phyloP scores from a whole-genome alignment of 1,140 invertebrate species.

The Dufourea novaeangliae region DNA sequence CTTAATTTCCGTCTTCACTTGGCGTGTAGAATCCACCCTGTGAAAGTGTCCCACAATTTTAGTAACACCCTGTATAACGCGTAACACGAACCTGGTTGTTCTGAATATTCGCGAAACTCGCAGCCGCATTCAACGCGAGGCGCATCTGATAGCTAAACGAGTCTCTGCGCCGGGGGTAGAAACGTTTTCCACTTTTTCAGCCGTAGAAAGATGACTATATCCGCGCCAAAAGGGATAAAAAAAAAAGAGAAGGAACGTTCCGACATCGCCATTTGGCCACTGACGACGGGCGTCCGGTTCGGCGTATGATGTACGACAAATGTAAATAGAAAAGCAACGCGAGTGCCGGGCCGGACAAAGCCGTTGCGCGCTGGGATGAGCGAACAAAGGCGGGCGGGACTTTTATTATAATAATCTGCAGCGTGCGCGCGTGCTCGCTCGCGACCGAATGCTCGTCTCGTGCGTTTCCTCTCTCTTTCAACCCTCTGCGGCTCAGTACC shows the following conservation, averaged over 20 bases:
- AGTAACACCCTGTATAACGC: too few species aligned
- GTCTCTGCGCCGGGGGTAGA: not conserved
- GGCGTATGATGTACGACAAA: conserved; percentile 49
- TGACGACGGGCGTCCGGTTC: conserved; percentile 50
- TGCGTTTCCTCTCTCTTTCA: conserved; percentile 29
- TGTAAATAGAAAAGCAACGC: conserved; percentile 61
- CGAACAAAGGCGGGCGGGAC: conserved; percentile 56
- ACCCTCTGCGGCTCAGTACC: conserved; percentile 45
- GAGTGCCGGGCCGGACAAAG: conserved; percentile 56
- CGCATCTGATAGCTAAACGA: not conserved
- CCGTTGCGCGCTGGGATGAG: conserved; percentile 24
- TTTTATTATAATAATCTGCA: conserved; percentile 72
- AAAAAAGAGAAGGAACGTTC: conserved; percentile 7
- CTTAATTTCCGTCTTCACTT: too few species aligned
- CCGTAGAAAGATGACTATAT: not conserved
- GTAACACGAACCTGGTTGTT: too few species aligned
- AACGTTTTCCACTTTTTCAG: not conserved
- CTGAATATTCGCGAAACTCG: not conserved
- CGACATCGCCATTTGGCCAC: conserved; percentile 55
- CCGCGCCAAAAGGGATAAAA: not conserved
- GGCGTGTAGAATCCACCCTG: too few species aligned
- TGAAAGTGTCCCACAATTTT: too few species aligned
- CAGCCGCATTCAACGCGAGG: not conserved
- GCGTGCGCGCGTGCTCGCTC: too few species aligned
- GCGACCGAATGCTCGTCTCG: conserved; percentile 42